Evolutionary conservation across 2,113 vertebrate genomes (phyloP), one percentile per base, ranked within the genome.

Genomic region (Dolichallabes microphthalmus): DNA sequence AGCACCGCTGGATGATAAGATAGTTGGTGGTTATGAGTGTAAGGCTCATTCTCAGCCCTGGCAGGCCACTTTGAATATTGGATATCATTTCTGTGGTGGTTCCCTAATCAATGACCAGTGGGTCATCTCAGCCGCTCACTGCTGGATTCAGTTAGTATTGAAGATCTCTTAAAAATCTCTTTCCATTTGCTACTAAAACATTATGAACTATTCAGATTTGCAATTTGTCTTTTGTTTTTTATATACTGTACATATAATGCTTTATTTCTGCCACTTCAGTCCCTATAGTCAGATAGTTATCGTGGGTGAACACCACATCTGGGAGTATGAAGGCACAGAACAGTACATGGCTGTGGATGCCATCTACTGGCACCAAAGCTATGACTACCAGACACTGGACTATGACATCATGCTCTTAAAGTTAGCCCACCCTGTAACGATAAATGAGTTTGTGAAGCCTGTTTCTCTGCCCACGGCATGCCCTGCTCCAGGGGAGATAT

Each of bases 91-190:
- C 87, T 94, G 93, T 15, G 92, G 94, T 3, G 91, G 92, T 81
- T 92, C 91, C 80, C 93, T 94, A 64, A 93, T 95, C 85, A 94
- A 90, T 3, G 89, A 94, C 77, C 91, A 84, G 80, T 95, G 93
- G 93, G 88, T 95, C 82, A 25, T 92, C 77, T 95, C 94, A 87
- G 93, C 94, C 78, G 93, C 94, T 53, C 93, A 95, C 91, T 95
- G 94, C 89, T 94, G 93, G 92, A 86, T 92, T 74, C 91, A 91
- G 93, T 94, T 32, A 91, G 92, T 93, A 83, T 68, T 50, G 73
- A 80, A n/a, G 20, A 60, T 39, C 45, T 63, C 20, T 60, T 0
- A 45, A 10, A 61, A 22, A 73, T 45, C 35, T 63, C 12, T 39
- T 50, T 8, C 22, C 58, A 60, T 63, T 45, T 80, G 50, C 50